These are phyloP conservation scores for Leptosomus discolor DNA, from an alignment of 2,113 vertebrate genomes.

Conservation along the genomic window DNA sequence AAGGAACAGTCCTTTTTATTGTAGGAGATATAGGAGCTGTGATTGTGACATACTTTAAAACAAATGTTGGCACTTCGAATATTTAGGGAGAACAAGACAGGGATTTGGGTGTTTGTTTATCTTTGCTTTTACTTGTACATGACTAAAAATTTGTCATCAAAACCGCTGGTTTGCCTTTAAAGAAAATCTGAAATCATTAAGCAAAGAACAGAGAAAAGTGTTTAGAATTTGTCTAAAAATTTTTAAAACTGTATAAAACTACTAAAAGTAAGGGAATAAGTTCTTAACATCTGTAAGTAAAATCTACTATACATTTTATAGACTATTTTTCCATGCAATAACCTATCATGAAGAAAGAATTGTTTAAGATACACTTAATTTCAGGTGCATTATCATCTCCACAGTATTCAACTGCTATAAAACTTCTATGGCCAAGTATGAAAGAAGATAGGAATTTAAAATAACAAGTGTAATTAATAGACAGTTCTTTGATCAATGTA, in stretches of 20 bases:
- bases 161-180: background rate
- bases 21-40: background rate
- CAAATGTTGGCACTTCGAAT: background rate
- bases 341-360: background rate
- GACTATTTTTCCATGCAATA: background rate
- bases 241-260: background rate
- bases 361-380: background rate
- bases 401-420: background rate
- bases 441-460: background rate
- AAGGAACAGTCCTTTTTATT: background rate
- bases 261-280: background rate
- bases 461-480: background rate
- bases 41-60: background rate
- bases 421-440: background rate
- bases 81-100: background rate
- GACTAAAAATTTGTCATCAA: background rate
- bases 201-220: background rate
- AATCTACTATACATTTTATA: background rate
- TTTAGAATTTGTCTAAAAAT: background rate
- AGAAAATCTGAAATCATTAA: background rate
- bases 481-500: background rate
- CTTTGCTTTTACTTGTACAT: background rate
- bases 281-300: background rate
- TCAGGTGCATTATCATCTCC: background rate
- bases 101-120: background rate